Evolutionary conservation across 2,888 invertebrate species (phyloP), one percentile per base, ranked within the genome.

Genomic region (Hartigia nigra): DNA sequence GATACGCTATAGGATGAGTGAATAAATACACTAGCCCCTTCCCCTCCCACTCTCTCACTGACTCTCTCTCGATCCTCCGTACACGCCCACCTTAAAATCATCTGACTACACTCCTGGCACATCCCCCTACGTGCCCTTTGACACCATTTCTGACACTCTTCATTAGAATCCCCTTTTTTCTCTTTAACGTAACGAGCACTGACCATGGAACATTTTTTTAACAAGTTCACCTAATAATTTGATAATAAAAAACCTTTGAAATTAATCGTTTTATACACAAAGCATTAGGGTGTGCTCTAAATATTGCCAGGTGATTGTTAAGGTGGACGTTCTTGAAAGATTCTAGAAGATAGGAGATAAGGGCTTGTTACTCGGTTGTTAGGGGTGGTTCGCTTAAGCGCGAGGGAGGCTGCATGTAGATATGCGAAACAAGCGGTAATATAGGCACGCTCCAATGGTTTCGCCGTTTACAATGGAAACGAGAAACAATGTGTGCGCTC

Each of bases 401-500:
- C 23, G 72, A 72, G 32, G 12, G 32, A 81, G 80, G 76, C 36
- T 69, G 77, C 76, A 78, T 79, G 78, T 74, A 69, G 75, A 34
- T 75, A n/a, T 5, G 23, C 14, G 12, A n/a, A 78, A 37, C 72
- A 34, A 72, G 72, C 72, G 74, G 78, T 78, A 81, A 82, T 81
- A 82, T 81, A n/a, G 72, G 79, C 55, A 37, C 79, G 83, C 79
- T 79, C 77, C 37, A 76, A 74, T 72, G 81, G 72, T 34, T 79
- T 77, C 76, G 76, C 79, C 74, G 69, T 34, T 35, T 23, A 84
- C 84, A 83, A 84, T 84, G 77, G 81, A 79, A 79, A 79, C 37
- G 75, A 78, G 80, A 86, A 85, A 87, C 87, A 87, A 87, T 87
- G 86, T 84, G 12, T 72, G 81, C 79, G 76, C 79, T 70, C 82